Conservation (phyloP, 2,888 invertebrate genomes). For the Parnassius apollo region DNA sequence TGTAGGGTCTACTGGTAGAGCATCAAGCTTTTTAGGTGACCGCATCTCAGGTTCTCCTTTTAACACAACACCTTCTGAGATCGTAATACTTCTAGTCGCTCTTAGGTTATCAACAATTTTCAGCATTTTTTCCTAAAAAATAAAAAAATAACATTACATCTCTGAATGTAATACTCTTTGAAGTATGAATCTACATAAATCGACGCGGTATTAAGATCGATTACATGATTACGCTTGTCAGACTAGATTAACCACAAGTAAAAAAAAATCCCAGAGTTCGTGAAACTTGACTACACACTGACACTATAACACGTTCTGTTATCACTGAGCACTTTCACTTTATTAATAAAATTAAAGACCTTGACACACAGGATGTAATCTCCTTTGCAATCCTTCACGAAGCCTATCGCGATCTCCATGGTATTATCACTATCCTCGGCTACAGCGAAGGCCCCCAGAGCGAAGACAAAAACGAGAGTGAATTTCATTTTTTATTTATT, state of each 20-base stretch:
- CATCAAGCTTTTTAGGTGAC: constrained; percentile 82
- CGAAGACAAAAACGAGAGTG: constrained; percentile 53
- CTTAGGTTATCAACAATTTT: constrained; percentile 83
- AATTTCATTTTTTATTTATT: constrained; percentile 61
- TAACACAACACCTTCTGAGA: constrained; percentile 83
- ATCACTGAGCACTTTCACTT: constrained; percentile 69
- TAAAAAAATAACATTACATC: constrained; percentile 25
- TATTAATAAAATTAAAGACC: constrained; percentile 76
- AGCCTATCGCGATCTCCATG: constrained; percentile 83
- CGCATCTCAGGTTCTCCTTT: constrained; percentile 75
- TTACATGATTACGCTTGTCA: not conserved
- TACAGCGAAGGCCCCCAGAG: constrained; percentile 62
- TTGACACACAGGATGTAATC: constrained; percentile 87
- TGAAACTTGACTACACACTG: constrained; percentile 37
- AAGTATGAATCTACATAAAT: not conserved
- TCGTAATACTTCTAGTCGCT: constrained; percentile 69
- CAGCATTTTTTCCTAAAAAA: constrained; percentile 85
- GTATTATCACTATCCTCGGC: constrained; percentile 76
- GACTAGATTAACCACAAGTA: constrained; percentile 11
- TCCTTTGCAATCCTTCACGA: constrained; percentile 86
- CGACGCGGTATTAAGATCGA: constrained; percentile 1
- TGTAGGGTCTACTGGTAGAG: constrained; percentile 86
- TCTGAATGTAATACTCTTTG: not conserved
- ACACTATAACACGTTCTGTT: constrained; percentile 45
- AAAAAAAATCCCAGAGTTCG: constrained; percentile 7